These are phyloP conservation scores for Drosophila kanekoi DNA, from an alignment of 2,888 invertebrate species.

Conservation along the genomic window DNA sequence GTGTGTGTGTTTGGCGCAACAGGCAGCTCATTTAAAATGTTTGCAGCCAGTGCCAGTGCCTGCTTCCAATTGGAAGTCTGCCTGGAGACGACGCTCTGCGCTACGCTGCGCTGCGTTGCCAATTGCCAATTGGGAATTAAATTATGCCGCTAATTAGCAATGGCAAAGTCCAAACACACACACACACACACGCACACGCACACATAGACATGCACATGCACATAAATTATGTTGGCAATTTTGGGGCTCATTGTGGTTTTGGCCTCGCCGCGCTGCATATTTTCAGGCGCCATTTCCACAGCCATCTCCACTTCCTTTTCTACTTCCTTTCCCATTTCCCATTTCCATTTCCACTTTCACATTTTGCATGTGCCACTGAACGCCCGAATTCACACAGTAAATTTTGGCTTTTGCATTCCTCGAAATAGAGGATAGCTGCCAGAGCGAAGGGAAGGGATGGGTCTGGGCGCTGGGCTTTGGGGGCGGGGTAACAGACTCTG, in stretches of 20 bases:
- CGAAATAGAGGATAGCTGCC: no score
- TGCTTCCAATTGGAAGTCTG: slow-evolving; percentile 6
- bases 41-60: slow-evolving; percentile 1
- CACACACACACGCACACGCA: slow-evolving; percentile 7
- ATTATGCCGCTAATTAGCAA: slow-evolving; percentile 76
- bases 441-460: no score
- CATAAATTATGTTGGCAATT: slow-evolving; percentile 79
- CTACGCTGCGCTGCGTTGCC: slow-evolving; percentile 30
- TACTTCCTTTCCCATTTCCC: not conserved
- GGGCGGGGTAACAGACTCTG: not conserved
- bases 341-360: slow-evolving; percentile 6
- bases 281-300: slow-evolving; percentile 32
- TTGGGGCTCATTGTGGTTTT: slow-evolving; percentile 70
- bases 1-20: slow-evolving; percentile 37
- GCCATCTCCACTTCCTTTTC: slow-evolving; percentile 1
- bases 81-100: not conserved
- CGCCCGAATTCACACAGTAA: slow-evolving; percentile 71
- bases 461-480: no score
- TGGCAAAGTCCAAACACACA: slow-evolving; percentile 24
- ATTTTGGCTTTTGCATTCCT: slow-evolving; percentile 43
- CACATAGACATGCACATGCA: slow-evolving; percentile 17
- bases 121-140: slow-evolving; percentile 71
- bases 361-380: slow-evolving; percentile 52
- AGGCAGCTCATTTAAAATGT: slow-evolving; percentile 46
- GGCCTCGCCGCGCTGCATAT: slow-evolving; percentile 52